Conservation (phyloP, 2,113 vertebrate species). For the Ictidomys tridecemlineatus region DNA sequence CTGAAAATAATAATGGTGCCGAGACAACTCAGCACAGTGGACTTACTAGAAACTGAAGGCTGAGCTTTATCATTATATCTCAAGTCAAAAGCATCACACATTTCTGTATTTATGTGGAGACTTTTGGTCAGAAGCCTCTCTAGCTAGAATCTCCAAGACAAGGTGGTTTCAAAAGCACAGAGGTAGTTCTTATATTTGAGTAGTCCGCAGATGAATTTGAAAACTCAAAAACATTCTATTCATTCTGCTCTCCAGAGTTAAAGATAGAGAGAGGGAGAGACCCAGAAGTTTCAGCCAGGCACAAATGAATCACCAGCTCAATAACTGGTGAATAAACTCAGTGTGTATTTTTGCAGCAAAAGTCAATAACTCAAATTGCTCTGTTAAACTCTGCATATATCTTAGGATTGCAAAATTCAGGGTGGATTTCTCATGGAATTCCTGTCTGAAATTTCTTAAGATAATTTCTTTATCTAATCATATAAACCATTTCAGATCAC, state of each 20-base stretch:
- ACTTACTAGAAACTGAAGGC: neutral
- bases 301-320: conserved; percentile 65
- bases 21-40: neutral
- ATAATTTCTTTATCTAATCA: neutral
- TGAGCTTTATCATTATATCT: neutral
- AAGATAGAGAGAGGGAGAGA: neutral
- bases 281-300: conserved; percentile 23
- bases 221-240: conserved; percentile 38
- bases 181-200: neutral
- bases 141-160: neutral
- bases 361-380: conserved; percentile 27
- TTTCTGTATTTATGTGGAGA: neutral
- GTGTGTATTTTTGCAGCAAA: conserved; percentile 43
- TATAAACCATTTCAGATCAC: neutral
- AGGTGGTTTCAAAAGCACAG: conserved; percentile 11
- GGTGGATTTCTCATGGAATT: conserved; percentile 44
- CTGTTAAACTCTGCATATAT: conserved; percentile 50
- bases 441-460: conserved; percentile 29
- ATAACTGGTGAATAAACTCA: too few species aligned
- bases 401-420: conserved; percentile 49
- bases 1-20: neutral
- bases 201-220: neutral
- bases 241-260: conserved; percentile 41
- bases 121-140: conserved; percentile 1
- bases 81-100: neutral